Evolutionary conservation across 2,113 vertebrate genomes (phyloP).

Genomic region (Zapornia atra): DNA sequence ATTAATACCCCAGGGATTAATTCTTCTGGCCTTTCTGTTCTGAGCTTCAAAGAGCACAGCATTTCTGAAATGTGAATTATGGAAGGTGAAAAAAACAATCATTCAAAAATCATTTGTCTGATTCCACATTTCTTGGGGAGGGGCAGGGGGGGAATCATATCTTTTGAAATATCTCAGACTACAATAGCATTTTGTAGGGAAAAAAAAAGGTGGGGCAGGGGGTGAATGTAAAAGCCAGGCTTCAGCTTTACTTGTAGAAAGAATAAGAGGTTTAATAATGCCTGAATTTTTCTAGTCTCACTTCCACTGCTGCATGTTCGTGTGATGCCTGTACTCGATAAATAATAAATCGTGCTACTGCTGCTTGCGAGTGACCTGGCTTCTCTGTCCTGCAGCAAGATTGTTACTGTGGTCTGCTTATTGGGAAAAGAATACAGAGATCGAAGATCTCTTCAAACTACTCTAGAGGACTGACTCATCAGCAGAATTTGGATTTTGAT

Average conservation of each 20-base stretch:
- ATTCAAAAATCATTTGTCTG: neutral
- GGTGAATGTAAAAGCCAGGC: neutral
- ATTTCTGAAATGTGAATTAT: neutral
- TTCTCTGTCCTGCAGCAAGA: neutral
- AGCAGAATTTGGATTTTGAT: neutral
- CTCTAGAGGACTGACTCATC: neutral
- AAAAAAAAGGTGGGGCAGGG: neutral
- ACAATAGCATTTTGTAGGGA: neutral
- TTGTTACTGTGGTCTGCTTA: neutral
- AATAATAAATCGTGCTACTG: conserved; percentile 15
- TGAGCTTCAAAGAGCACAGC: neutral
- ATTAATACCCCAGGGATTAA: neutral
- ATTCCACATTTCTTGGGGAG: neutral
- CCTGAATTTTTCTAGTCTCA: neutral
- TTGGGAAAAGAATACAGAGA: neutral
- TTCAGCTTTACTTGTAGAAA: neutral
- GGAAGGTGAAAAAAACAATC: neutral
- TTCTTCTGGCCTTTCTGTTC: neutral
- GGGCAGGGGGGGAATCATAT: neutral
- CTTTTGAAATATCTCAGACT: neutral
- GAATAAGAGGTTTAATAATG: neutral
- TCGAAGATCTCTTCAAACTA: neutral
- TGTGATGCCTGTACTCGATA: neutral
- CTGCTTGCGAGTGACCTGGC: neutral
- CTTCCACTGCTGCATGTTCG: neutral